Evolutionary conservation across 2,113 vertebrate species (phyloP).

Genomic region (Semnornis frantzii): DNA sequence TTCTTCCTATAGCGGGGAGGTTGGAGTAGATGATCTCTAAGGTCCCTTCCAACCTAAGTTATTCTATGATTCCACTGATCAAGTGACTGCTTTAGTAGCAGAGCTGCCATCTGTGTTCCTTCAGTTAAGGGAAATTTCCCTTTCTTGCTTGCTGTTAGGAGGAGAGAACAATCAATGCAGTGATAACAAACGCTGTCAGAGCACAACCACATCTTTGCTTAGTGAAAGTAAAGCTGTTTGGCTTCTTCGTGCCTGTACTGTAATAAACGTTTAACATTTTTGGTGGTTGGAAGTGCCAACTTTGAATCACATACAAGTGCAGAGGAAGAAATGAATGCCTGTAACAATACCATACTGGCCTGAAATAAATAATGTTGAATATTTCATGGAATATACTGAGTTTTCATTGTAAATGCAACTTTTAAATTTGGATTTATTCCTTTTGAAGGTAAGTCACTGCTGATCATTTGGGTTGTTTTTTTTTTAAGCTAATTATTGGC

Average conservation of each 20-base stretch:
- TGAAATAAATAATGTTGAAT: slow-evolving; percentile 42
- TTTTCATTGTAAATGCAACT: slow-evolving; percentile 4
- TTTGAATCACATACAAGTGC: neutral
- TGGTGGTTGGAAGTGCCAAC: neutral
- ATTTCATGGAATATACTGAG: neutral
- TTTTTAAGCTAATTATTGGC: neutral
- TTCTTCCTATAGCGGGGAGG: too few species aligned
- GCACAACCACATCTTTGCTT: slow-evolving; percentile 4
- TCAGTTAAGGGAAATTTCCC: neutral
- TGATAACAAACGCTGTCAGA: slow-evolving; percentile 4
- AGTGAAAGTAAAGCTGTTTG: neutral
- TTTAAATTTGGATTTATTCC: neutral
- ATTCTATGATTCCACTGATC: neutral
- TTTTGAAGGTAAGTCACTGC: neutral
- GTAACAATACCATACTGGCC: neutral
- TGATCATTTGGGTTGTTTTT: neutral
- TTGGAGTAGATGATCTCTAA: too few species aligned
- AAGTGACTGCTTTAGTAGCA: neutral
- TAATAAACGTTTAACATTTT: neutral
- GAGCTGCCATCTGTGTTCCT: neutral
- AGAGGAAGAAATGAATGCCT: neutral
- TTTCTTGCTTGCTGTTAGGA: neutral
- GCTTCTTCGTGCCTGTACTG: neutral
- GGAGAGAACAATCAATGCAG: neutral
- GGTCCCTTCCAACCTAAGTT: too few species aligned